phyloP scores from a whole-genome alignment of 2,888 invertebrate genomes.

The Copidosoma aretas region DNA sequence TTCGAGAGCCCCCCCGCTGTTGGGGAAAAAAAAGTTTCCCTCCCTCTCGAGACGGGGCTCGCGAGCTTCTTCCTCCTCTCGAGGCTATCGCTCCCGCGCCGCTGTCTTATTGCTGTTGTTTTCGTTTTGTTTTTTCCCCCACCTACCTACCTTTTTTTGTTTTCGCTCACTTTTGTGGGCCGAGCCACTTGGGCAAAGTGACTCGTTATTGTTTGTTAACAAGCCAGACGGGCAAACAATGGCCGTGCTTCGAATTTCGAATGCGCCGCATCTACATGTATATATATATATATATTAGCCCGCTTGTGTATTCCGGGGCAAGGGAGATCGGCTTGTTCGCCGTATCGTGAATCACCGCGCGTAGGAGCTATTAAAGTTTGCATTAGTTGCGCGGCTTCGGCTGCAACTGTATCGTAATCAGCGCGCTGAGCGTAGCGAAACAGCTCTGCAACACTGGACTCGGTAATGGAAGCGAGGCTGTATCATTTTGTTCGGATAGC shows the following conservation, averaged over 20 bases:
- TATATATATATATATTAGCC: background rate
- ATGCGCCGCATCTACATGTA: background rate
- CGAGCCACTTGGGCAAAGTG: conserved; percentile 2
- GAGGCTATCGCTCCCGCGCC: background rate
- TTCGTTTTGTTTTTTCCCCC: background rate
- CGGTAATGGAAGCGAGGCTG: too few relatives aligned
- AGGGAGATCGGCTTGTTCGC: background rate
- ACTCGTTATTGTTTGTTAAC: conserved; percentile 21
- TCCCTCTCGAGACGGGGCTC: background rate
- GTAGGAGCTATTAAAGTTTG: background rate
- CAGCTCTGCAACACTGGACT: too few relatives aligned
- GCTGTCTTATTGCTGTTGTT: background rate
- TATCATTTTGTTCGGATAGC: too few relatives aligned
- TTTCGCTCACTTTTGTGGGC: background rate
- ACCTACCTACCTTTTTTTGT: too few relatives aligned
- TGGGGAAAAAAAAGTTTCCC: conserved; percentile 5
- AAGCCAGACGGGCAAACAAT: conserved; percentile 1
- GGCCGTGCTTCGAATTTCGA: background rate
- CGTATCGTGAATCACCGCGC: too few relatives aligned
- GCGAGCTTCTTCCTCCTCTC: background rate
- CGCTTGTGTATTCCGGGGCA: background rate
- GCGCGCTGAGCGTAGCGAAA: too few relatives aligned
- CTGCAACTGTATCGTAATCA: background rate
- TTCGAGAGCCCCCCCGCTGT: background rate
- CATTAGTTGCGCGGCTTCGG: background rate